Evolutionary conservation across 92 coral and sea anemone genomes (phyloP).

Genomic region (Plumapathes pennacea): DNA sequence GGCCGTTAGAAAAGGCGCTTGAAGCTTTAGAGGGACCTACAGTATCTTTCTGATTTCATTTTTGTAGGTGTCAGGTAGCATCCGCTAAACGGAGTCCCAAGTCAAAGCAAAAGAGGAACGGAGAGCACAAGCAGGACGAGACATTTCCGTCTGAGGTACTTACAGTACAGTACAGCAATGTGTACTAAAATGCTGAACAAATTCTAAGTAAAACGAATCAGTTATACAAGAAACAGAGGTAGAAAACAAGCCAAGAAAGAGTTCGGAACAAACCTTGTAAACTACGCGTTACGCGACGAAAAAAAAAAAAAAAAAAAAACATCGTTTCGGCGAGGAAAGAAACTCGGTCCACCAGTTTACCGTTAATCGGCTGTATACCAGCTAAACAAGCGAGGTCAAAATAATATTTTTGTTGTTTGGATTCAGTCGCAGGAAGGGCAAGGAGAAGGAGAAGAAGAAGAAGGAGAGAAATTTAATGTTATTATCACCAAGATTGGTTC

Average conservation of each 20-base stretch:
- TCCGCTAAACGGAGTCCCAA: constrained; percentile 45
- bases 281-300: too few relatives aligned
- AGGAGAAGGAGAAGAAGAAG: constrained; percentile 33
- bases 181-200: too few relatives aligned
- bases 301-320: too few relatives aligned
- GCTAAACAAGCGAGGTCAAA: not conserved
- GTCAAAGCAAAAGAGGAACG: constrained; percentile 26
- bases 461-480: constrained; percentile 82
- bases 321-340: not conserved
- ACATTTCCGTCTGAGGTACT: constrained; percentile 70
- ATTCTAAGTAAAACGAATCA: too few relatives aligned
- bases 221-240: too few relatives aligned
- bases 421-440: constrained; percentile 9
- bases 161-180: not conserved
- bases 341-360: not conserved
- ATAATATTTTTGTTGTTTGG: too few relatives aligned
- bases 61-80: constrained; percentile 72
- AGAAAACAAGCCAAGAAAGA: too few relatives aligned
- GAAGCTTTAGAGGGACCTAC: not conserved
- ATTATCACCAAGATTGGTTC: constrained; percentile 79
- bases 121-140: constrained; percentile 27
- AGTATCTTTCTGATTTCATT: not conserved
- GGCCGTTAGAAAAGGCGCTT: too few relatives aligned
- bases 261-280: too few relatives aligned
- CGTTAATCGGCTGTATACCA: too few relatives aligned